Evolutionary conservation across 2,888 invertebrate species (phyloP), one percentile per base, ranked within the genome.

Genomic region (Leucoptera coffeella): DNA sequence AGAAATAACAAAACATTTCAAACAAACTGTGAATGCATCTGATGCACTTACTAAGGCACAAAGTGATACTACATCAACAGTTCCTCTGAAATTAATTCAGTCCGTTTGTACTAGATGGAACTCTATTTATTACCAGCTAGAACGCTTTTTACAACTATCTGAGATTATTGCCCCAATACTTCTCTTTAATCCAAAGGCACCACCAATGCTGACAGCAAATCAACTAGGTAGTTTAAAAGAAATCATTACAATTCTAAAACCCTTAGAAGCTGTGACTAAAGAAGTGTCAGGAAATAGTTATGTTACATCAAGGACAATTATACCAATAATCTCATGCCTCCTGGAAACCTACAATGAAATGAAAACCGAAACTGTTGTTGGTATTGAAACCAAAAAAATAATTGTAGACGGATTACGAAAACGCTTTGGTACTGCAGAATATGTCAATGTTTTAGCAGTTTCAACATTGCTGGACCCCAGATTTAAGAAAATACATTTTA

Each of bases 271-370:
- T 31, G 33, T 41, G 32, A 42, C 40, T 23, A 41, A 40, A 25
- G 36, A 44, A 39, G 32, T 38, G 25, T 39, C 36, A 1, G 42
- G 32, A 36, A 38, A 41, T 36, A 20, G 37, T 15, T 43, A 38
- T 23, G 40, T 43, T 30, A 40, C 38, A 29, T 31, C 32, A 21
- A 40, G 38, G 36, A 45, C 43, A 38, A 37, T 42, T 34, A 39
- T 31, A 29, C 32, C 32, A 26, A 35, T 32, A 24, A 30, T 32
- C 15, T 32, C 23, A 7, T 23, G 23, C 11, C 23, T 23, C 8
- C 8, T 30, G 14, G 26, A 34, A 33, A 36, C 34, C 30, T 36
- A 36, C n/a, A 33, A 29, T 32, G 23, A 32, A 24, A 36, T 36
- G 33, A 32, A 33, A 30, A 35, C 31, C 12, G 29, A 29, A 35